A percentile compares a stretch with the other conserved stretches of the same genome.
Evolutionary conservation across 2,888 invertebrate genomes (phyloP).

Genomic region (Cheilosia vulpina): DNA sequence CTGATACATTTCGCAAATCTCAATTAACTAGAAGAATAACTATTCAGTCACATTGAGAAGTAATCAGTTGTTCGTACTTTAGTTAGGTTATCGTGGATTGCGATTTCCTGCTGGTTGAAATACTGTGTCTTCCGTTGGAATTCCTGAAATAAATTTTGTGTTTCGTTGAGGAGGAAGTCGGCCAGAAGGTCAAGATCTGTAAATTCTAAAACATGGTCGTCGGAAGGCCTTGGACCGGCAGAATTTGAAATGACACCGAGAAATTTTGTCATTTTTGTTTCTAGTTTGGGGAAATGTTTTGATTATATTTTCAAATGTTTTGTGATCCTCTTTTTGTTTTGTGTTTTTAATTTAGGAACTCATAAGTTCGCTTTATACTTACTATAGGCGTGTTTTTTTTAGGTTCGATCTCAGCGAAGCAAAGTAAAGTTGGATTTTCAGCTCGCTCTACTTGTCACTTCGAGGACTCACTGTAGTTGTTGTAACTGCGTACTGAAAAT

Average conservation of each 20-base stretch:
- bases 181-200: constrained; percentile 76
- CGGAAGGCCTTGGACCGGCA: constrained; percentile 5
- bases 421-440: too few relatives aligned
- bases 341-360: too few relatives aligned
- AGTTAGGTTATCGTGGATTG: constrained; percentile 23
- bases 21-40: not conserved
- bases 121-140: constrained; percentile 76
- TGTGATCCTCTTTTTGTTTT: too few relatives aligned
- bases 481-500: too few relatives aligned
- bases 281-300: not conserved
- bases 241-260: constrained; percentile 67
- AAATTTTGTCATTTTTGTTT: constrained; percentile 67
- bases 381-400: too few relatives aligned
- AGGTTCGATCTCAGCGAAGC: too few relatives aligned
- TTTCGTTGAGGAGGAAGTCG: constrained; percentile 72
- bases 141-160: constrained; percentile 70
- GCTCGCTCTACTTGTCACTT: too few relatives aligned
- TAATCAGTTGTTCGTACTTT: constrained; percentile 4
- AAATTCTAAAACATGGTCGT: constrained; percentile 64
- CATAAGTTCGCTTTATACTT: too few relatives aligned
- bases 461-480: too few relatives aligned
- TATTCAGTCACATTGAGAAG: not conserved
- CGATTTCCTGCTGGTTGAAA: constrained; percentile 71
- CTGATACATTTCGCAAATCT: constrained; percentile 17
- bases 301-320: not conserved